A percentile compares a stretch with the other conserved stretches of the same genome.
phyloP scores from a whole-genome alignment of 2,888 invertebrate species.

The Cosmopolites sordidus region DNA sequence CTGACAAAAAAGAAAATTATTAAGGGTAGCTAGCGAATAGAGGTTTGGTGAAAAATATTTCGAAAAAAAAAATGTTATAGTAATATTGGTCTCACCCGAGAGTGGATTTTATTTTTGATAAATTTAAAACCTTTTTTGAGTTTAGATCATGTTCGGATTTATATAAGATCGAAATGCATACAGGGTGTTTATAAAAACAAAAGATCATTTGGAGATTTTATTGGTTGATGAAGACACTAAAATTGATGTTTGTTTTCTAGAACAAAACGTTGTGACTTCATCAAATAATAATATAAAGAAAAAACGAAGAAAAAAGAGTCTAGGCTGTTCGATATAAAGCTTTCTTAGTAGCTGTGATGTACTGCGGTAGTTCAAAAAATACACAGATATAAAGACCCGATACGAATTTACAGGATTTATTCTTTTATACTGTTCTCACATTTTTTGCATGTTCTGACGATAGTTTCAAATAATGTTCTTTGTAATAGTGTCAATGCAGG shows the following conservation, averaged over 20 bases:
- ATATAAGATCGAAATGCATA: too few species aligned
- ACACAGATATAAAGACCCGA: too few species aligned
- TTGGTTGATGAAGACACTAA: too few species aligned
- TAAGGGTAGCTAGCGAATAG: conserved; percentile 10
- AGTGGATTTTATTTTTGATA: not conserved
- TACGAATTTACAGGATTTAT: not conserved
- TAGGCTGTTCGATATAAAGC: conserved; percentile 11
- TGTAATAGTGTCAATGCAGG: conserved; percentile 4
- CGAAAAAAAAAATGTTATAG: not conserved
- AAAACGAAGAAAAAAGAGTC: too few species aligned
- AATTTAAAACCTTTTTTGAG: not conserved
- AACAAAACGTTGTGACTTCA: too few species aligned
- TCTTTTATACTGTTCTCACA: not conserved
- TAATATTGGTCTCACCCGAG: not conserved
- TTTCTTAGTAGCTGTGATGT: conserved; percentile 9
- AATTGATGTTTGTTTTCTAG: too few species aligned
- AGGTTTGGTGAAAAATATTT: too few species aligned
- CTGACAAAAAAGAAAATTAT: conserved; percentile 10
- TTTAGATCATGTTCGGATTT: too few species aligned
- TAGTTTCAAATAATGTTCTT: not conserved
- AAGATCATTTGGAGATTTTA: too few species aligned
- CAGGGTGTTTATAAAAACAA: too few species aligned
- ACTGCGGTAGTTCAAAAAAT: not conserved
- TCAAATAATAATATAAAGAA: too few species aligned
- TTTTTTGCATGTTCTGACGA: not conserved